Percentiles rank a stretch among this genome's conserved stretches.
phyloP scores from a whole-genome alignment of 1,140 invertebrate species.

The Papilio aristodemus region DNA sequence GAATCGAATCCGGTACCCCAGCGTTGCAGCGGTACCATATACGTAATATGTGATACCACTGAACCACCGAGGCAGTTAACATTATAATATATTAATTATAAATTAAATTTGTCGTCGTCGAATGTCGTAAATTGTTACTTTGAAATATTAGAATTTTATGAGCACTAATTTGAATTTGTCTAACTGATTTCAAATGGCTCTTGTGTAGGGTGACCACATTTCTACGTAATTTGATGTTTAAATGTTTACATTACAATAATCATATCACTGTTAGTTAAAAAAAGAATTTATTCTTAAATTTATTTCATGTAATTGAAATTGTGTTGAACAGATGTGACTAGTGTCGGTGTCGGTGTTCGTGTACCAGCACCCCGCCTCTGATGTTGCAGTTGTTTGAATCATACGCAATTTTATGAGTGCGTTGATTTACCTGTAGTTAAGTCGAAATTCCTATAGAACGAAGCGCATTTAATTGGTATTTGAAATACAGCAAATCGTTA shows the following conservation, averaged over 20 bases:
- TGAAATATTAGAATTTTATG: neutral
- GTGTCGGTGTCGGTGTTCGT: neutral
- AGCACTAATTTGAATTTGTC: conserved; percentile 1
- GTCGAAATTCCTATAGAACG: too few species aligned
- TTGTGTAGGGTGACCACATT: neutral
- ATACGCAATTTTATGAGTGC: neutral
- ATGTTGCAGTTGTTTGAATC: neutral
- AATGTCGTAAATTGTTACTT: neutral
- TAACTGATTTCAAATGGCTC: neutral
- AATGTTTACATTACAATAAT: too few species aligned
- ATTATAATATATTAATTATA: too few species aligned
- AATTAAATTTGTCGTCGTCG: neutral
- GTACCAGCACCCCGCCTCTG: neutral
- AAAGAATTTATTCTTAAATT: too few species aligned
- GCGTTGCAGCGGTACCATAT: too few species aligned
- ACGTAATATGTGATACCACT: too few species aligned
- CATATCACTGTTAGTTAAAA: too few species aligned
- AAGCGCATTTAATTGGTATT: too few species aligned
- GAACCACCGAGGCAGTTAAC: too few species aligned
- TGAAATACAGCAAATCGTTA: too few species aligned
- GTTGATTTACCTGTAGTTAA: neutral
- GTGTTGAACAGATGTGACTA: neutral
- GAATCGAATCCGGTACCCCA: too few species aligned
- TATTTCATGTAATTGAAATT: neutral
- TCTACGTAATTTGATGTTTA: neutral